Base-by-base conservation (phyloP, 1,140 invertebrate genomes). In the Diorhabda carinulata region DNA sequence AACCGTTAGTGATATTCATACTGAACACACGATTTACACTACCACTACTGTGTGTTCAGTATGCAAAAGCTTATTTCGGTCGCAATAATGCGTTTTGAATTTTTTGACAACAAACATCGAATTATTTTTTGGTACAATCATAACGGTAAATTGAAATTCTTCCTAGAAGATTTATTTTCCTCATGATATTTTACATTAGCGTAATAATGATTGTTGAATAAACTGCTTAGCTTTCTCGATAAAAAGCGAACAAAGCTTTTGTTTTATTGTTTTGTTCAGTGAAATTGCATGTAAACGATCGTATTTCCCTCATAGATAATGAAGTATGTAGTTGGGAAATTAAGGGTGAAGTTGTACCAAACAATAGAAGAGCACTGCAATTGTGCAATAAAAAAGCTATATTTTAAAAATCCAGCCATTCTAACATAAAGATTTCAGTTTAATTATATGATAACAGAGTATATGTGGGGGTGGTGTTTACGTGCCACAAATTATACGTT, bases 361-460 rank as follows among this genome's bases (percentile, higher is more conserved):
- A 52, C 47, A 52, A 52, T 52, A 52, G 47, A n/a, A 52, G n/a
- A 52, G n/a, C 47, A 52, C 47, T 52, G 47, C 47, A 52, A 52
- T 52, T 4, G 47, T 8, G n/a, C 47, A 52, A 52, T 52, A 4
- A 52, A 52, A 52, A 52, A 1, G 47, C n/a, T n/a, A n/a, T 52
- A n/a, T 52, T 52, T 52, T 52, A 52, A 52, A 52, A 52, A 52
- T n/a, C 6, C 47, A 52, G n/a, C 47, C n/a, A n/a, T n/a, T 8
- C n/a, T 6, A 52, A 52, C 47, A 52, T 52, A 52, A 52, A 52
- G 47, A 52, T 52, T 52, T 52, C 47, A 52, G 47, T n/a, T 52
- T 8, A 52, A 52, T 52, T 52, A 52, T n/a, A 52, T 52, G 3
- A 52, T 52, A 52, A 52, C 47, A 52, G 6, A n/a, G 6, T 8